phyloP scores from a whole-genome alignment of 2,888 invertebrate genomes.

The Agonum fuliginosum region DNA sequence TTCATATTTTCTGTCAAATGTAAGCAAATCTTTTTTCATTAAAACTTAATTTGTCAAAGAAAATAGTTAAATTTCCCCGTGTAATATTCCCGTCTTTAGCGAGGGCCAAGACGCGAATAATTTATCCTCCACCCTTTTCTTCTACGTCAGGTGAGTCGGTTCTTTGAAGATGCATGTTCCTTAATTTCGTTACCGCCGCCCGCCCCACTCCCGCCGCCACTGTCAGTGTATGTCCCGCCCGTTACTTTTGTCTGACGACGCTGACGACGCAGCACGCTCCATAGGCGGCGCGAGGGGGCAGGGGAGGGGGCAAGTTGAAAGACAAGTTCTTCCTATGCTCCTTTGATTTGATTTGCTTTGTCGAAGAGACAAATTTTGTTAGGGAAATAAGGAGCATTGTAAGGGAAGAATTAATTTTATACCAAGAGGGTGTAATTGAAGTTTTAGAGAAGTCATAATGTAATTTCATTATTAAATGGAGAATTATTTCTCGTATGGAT shows the following conservation, averaged over 20 bases:
- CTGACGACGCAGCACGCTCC: constrained; percentile 4
- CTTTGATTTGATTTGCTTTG: constrained; percentile 45
- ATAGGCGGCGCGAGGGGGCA: constrained; percentile 12
- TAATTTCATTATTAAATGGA: no score
- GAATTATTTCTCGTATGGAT: no score
- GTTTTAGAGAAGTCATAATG: neutral
- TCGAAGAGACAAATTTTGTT: constrained; percentile 33
- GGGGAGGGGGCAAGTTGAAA: neutral
- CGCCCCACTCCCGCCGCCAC: neutral
- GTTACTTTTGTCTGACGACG: constrained; percentile 40
- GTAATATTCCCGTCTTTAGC: no score
- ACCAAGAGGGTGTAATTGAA: neutral
- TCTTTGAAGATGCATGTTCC: constrained; percentile 54
- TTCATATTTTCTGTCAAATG: no score
- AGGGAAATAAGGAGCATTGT: constrained; percentile 6
- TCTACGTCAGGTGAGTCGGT: constrained; percentile 37
- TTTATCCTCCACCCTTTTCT: constrained; percentile 28
- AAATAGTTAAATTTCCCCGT: no score
- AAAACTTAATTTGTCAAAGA: no score
- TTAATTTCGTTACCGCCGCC: constrained; percentile 43
- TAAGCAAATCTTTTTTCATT: no score
- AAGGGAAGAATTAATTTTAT: neutral
- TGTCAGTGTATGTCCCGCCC: constrained; percentile 38
- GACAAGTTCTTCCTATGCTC: constrained; percentile 12
- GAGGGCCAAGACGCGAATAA: constrained; percentile 52